These are phyloP conservation scores for Castor canadensis DNA, from an alignment of 2,113 vertebrate genomes.

Conservation along the genomic window DNA sequence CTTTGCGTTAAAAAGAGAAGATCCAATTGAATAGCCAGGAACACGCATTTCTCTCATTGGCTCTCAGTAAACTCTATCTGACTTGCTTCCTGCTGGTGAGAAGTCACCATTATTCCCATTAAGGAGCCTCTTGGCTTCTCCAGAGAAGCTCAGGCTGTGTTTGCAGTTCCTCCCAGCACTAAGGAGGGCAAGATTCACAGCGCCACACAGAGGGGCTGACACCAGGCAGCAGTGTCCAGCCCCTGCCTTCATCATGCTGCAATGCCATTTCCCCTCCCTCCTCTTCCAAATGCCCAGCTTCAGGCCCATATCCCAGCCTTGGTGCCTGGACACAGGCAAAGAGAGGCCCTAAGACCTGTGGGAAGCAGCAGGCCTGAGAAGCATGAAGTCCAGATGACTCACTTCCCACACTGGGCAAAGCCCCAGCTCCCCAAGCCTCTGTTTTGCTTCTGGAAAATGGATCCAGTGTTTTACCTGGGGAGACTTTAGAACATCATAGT, in stretches of 20 bases:
- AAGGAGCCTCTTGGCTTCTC: neutral
- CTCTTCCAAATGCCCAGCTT: neutral
- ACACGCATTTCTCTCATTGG: neutral
- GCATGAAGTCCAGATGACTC: neutral
- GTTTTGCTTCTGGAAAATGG: neutral
- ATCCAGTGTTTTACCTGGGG: neutral
- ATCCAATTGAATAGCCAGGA: neutral
- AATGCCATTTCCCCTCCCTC: neutral
- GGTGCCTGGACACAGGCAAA: neutral
- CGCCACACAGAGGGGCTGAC: neutral
- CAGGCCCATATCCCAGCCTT: neutral
- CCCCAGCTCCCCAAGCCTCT: neutral
- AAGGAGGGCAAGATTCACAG: neutral
- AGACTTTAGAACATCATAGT: neutral
- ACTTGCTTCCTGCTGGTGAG: neutral
- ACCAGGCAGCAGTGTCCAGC: accelerated
- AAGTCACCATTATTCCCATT: neutral
- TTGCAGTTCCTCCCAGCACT: neutral
- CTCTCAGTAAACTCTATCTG: neutral
- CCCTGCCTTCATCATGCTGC: neutral
- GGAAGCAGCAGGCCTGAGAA: neutral
- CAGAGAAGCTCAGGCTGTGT: neutral
- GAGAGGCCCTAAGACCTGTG: accelerated
- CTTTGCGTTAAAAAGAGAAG: slow-evolving; percentile 9
- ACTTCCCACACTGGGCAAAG: neutral